phyloP scores from a whole-genome alignment of 2,888 invertebrate species.

The Eilema sororculum region DNA sequence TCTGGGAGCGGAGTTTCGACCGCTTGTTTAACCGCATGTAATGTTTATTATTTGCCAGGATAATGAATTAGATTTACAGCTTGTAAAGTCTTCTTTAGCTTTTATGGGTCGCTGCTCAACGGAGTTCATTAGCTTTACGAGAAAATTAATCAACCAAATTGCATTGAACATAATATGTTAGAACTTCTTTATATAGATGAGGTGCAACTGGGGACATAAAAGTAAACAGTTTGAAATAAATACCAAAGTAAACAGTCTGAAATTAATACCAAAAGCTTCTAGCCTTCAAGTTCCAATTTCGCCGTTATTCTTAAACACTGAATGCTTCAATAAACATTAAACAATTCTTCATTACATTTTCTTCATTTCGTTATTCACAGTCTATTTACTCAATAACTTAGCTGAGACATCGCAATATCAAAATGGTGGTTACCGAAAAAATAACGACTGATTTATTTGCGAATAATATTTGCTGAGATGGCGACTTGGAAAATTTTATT shows the following conservation, averaged over 20 bases:
- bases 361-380: neutral
- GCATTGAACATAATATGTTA: neutral
- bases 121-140: no score
- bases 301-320: neutral
- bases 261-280: no score
- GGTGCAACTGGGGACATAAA: no score
- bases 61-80: no score
- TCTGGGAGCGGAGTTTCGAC: neutral
- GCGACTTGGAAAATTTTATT: conserved; percentile 44
- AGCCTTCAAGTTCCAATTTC: no score
- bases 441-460: conserved; percentile 34
- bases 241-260: no score
- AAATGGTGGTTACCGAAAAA: conserved; percentile 23
- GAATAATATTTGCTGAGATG: conserved; percentile 30
- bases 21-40: neutral
- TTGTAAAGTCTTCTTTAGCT: no score
- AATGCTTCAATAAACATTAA: neutral
- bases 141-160: neutral
- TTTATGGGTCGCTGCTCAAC: no score
- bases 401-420: conserved; percentile 7
- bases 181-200: no score
- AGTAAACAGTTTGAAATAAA: no score
- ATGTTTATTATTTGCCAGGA: no score
- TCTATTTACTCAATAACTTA: conserved; percentile 5
- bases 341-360: neutral